phyloP scores from a whole-genome alignment of 2,888 invertebrate genomes.

The Hyalella azteca region DNA sequence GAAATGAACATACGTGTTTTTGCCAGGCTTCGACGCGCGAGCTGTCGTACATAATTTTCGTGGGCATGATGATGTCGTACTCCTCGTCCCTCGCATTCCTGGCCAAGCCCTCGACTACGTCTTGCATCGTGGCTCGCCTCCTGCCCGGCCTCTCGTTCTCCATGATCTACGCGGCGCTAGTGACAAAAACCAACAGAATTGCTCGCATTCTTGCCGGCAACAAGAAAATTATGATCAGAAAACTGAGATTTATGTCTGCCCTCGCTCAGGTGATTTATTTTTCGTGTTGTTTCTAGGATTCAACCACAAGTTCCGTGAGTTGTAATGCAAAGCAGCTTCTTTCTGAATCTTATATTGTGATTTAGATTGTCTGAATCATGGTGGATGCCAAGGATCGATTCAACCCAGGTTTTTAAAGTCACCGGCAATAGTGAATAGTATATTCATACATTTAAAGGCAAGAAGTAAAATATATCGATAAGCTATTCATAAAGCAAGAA shows the following conservation, averaged over 20 bases:
- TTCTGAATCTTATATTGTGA: too few species aligned
- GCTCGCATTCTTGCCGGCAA: constrained; percentile 76
- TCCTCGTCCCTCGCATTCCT: constrained; percentile 72
- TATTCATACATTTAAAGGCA: too few species aligned
- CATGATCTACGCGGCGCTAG: constrained; percentile 75
- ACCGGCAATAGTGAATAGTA: too few species aligned
- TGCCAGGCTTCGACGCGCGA: constrained; percentile 63
- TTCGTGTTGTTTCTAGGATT: too few species aligned
- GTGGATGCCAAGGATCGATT: too few species aligned
- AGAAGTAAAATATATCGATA: too few species aligned
- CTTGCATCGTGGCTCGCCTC: constrained; percentile 64
- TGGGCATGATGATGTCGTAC: constrained; percentile 68
- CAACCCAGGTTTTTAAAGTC: too few species aligned
- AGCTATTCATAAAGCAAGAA: too few species aligned
- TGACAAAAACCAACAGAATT: constrained; percentile 80
- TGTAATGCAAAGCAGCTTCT: too few species aligned
- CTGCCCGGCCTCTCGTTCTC: constrained; percentile 66
- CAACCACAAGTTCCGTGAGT: too few species aligned
- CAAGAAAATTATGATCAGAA: constrained; percentile 74
- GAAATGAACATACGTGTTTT: too few species aligned
- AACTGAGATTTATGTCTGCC: constrained; percentile 72
- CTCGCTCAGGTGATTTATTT: constrained; percentile 63
- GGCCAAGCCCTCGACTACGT: constrained; percentile 68
- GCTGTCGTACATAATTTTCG: constrained; percentile 71
- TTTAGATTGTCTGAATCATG: too few species aligned